Base-by-base conservation (phyloP, 2,113 vertebrate species). In the Cyrtonyx montezumae region DNA sequence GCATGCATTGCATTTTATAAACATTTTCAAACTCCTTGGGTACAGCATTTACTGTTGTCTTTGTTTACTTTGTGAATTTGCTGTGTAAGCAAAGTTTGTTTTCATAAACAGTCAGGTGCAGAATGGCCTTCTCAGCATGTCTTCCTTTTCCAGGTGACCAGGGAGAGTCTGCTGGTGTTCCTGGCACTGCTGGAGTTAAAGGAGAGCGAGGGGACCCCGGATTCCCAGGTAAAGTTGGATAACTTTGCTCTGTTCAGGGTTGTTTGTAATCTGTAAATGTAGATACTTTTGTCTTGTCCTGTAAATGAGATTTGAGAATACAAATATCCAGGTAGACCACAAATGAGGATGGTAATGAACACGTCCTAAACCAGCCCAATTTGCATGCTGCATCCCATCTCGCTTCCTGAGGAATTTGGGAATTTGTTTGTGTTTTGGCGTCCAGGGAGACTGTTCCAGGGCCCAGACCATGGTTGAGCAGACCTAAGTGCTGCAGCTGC, bases 161-260 rank as follows among this genome's bases (percentile, higher is more conserved):
- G 23, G 99, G 99, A 62, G 98, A 98, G 1, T 81, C 96, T 4
- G 58, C 79, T 87, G 97, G 94, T 45, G 93, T 97, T 92, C 95
- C 97, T 71, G 98, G 99, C 55, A 58, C 7, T 68, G 88, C 96
- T 59, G 99, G 99, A 93, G 13, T 69, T 65, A 99, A 98, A 95
- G 99, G 99, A 95, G 96, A 95, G 22, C 94, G 77, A 40, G 99
- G 99, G n/a, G 95, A 97, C 6, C 8, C 97, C 4, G 98, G 99
- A 17, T 96, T 96, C 79, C 95, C 98, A 97, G 99, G 99, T 99
- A 93, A 97, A 56, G 37, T 26, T 51, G 12, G 21, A 6, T 42
- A 30, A 8, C 36, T 32, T 42, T 82, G 58, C 36, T 67, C 55
- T 79, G 6, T 76, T 25, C 58, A 42, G 15, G 5, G 40, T 11